A percentile compares a stretch with the other conserved stretches of the same genome.
Conservation (phyloP, 2,113 vertebrate species). For the Gymnogyps californianus region DNA sequence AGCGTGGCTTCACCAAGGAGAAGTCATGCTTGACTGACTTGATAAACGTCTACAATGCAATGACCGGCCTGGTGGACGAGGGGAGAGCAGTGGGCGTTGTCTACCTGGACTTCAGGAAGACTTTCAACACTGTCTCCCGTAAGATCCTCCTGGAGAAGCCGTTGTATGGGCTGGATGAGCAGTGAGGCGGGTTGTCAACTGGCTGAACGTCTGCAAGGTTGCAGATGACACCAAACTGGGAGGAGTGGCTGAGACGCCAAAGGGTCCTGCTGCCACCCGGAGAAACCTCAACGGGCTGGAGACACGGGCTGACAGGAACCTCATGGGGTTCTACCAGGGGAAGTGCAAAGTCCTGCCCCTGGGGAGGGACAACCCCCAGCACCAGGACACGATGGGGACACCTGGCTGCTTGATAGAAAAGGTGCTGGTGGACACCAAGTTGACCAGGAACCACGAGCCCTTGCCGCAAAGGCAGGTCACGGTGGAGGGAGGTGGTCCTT, state of each 20-base stretch:
- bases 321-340: background rate
- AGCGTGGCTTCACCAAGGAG: background rate
- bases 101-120: background rate
- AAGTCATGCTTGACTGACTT: background rate
- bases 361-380: background rate
- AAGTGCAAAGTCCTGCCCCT: background rate
- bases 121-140: fast-evolving
- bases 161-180: background rate
- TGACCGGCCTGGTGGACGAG: background rate
- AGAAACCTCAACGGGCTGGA: background rate
- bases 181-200: background rate
- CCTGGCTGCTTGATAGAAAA: background rate
- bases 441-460: background rate
- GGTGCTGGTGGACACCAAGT: background rate
- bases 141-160: background rate
- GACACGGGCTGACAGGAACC: background rate
- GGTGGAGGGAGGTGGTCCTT: background rate
- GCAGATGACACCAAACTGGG: background rate
- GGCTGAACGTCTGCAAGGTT: background rate
- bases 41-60: background rate
- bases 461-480: background rate
- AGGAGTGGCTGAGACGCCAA: too few relatives aligned
- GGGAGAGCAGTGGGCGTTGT: background rate
- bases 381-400: background rate
- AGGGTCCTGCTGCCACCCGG: background rate